These are phyloP conservation scores for Lindbergichthys nudifrons DNA, from an alignment of 2,797 vertebrate genomes.

Conservation along the genomic window DNA sequence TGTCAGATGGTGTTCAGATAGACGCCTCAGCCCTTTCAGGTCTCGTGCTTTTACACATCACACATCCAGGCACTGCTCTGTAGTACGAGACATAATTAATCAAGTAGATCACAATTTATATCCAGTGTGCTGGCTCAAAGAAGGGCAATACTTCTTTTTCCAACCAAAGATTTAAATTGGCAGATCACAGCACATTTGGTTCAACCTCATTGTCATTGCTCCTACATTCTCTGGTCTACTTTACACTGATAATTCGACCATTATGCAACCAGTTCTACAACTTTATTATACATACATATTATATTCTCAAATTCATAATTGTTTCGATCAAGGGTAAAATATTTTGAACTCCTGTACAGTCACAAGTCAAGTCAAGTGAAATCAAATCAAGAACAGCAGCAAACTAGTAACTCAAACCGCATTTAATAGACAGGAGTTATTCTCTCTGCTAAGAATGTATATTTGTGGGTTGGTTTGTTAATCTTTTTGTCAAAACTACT, in stretches of 20 bases:
- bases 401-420: not conserved
- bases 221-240: not conserved
- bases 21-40: not conserved
- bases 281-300: not conserved
- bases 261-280: not conserved
- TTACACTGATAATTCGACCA: not conserved
- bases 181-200: not conserved
- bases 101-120: not conserved
- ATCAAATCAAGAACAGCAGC: not conserved
- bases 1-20: conserved; percentile 38
- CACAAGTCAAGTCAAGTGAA: not conserved
- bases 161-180: not conserved
- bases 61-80: not conserved
- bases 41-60: not conserved
- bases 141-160: not conserved
- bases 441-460: not conserved
- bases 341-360: not conserved
- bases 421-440: conserved; percentile 1
- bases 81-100: not conserved
- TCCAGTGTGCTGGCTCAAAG: not conserved
- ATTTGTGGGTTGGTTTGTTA: too few species aligned
- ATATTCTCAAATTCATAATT: not conserved
- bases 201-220: not conserved
- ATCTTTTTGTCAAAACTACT: too few species aligned
- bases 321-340: not conserved